These are phyloP conservation scores for Eufriesea mexicana DNA, from an alignment of 1,140 invertebrate species.

Conservation along the genomic window DNA sequence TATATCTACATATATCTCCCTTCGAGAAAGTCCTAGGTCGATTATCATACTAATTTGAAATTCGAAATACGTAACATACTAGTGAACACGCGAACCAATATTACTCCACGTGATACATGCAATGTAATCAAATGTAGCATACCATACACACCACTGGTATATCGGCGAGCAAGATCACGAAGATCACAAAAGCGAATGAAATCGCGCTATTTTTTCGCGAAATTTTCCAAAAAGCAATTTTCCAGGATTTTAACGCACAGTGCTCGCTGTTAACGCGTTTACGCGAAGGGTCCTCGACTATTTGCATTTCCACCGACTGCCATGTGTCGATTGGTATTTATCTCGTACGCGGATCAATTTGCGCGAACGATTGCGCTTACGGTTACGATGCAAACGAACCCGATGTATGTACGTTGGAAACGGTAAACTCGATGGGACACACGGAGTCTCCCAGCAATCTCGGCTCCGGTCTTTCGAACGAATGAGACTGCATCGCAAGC, in stretches of 20 bases:
- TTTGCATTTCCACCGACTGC: slow-evolving; percentile 33
- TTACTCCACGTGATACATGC: too few species aligned
- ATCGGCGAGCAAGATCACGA: too few species aligned
- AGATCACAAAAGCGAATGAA: too few species aligned
- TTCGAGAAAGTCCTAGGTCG: too few species aligned
- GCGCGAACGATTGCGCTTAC: slow-evolving; percentile 37
- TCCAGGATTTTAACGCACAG: not conserved
- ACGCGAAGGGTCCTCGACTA: not conserved
- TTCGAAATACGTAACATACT: too few species aligned
- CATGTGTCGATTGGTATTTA: slow-evolving; percentile 30
- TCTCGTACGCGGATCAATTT: slow-evolving; percentile 52
- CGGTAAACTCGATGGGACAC: slow-evolving; percentile 19
- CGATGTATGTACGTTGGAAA: not conserved
- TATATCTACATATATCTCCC: too few species aligned
- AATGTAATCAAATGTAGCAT: too few species aligned
- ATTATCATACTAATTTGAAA: too few species aligned
- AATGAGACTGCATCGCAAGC: slow-evolving; percentile 35
- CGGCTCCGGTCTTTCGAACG: slow-evolving; percentile 35
- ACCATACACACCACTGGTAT: too few species aligned
- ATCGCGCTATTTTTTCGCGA: too few species aligned
- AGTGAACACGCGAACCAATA: too few species aligned
- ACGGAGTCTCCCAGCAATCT: slow-evolving; percentile 16
- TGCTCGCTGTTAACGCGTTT: not conserved
- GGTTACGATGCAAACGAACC: slow-evolving; percentile 21
- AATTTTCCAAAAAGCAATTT: too few species aligned